Evolutionary conservation across 2,888 invertebrate species (phyloP).

Genomic region (Adelphocoris suturalis): DNA sequence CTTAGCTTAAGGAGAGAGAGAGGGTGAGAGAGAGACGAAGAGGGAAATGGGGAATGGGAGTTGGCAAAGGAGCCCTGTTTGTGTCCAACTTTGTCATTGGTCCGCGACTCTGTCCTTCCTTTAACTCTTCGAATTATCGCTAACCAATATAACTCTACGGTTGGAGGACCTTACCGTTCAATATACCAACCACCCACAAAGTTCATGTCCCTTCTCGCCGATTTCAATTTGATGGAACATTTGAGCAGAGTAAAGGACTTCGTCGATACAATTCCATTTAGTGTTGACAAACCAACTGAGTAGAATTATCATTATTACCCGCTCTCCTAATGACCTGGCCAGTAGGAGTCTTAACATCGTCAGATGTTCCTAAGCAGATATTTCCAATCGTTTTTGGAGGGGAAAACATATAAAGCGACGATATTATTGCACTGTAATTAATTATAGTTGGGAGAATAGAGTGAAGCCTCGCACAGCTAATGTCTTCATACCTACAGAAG

Average conservation of each 20-base stretch:
- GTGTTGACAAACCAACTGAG: too few relatives aligned
- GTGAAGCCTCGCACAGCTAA: too few relatives aligned
- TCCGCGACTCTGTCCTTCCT: constrained; percentile 41
- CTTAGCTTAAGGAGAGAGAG: constrained; percentile 11
- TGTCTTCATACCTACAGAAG: too few relatives aligned
- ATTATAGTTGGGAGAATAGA: too few relatives aligned
- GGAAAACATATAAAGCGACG: too few relatives aligned
- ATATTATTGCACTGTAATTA: too few relatives aligned
- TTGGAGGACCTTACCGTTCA: constrained; percentile 1
- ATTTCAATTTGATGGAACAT: constrained; percentile 4
- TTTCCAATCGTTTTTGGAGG: too few relatives aligned
- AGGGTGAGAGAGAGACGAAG: background rate
- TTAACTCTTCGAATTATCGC: constrained; percentile 41
- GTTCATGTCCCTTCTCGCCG: background rate
- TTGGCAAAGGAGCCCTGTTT: constrained; percentile 53
- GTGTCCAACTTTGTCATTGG: constrained; percentile 59
- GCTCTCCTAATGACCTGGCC: too few relatives aligned
- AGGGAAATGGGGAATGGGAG: background rate
- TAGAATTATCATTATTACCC: too few relatives aligned
- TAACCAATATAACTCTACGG: constrained; percentile 46
- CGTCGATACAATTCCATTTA: too few relatives aligned
- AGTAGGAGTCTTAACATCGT: too few relatives aligned
- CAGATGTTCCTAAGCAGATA: too few relatives aligned
- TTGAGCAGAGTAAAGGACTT: background rate
- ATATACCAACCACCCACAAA: background rate